These are phyloP conservation scores for Eristalis intricaria DNA, from an alignment of 2,888 invertebrate genomes.

Conservation along the genomic window DNA sequence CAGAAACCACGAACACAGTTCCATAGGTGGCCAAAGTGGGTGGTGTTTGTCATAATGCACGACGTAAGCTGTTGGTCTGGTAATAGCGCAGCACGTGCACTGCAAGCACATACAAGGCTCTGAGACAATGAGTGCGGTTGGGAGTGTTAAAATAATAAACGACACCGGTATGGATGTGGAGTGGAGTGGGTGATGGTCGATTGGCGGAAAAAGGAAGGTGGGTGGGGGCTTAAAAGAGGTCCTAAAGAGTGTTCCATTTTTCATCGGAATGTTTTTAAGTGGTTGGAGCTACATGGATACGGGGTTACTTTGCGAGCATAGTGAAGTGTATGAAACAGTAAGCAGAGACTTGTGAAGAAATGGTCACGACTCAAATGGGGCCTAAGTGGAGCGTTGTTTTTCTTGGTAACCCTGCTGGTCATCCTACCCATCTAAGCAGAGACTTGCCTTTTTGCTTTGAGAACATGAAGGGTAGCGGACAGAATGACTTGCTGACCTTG, in stretches of 20 bases:
- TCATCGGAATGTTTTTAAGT: background rate
- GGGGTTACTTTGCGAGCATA: too few relatives aligned
- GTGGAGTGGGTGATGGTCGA: background rate
- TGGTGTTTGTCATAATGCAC: slow-evolving; percentile 11
- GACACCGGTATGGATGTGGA: background rate
- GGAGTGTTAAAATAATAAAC: slow-evolving; percentile 54
- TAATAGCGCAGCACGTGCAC: slow-evolving; percentile 22
- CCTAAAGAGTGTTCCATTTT: background rate
- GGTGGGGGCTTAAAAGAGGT: background rate
- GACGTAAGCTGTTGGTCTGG: slow-evolving; percentile 25
- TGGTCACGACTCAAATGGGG: too few relatives aligned
- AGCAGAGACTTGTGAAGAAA: too few relatives aligned
- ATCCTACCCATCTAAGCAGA: too few relatives aligned
- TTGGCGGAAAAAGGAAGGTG: too few relatives aligned
- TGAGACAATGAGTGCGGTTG: slow-evolving; percentile 50
- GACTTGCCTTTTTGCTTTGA: too few relatives aligned
- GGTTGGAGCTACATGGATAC: too few relatives aligned
- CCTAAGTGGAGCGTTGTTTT: too few relatives aligned
- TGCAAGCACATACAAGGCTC: slow-evolving; percentile 22
- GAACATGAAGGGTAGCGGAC: too few relatives aligned
- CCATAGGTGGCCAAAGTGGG: background rate
- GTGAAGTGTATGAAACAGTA: too few relatives aligned
- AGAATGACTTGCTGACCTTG: too few relatives aligned
- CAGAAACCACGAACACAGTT: background rate
- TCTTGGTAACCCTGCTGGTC: too few relatives aligned